Percentiles rank a stretch among this genome's conserved stretches.
Evolutionary conservation across 2,888 invertebrate genomes (phyloP).

Genomic region (Apodemia mormo): DNA sequence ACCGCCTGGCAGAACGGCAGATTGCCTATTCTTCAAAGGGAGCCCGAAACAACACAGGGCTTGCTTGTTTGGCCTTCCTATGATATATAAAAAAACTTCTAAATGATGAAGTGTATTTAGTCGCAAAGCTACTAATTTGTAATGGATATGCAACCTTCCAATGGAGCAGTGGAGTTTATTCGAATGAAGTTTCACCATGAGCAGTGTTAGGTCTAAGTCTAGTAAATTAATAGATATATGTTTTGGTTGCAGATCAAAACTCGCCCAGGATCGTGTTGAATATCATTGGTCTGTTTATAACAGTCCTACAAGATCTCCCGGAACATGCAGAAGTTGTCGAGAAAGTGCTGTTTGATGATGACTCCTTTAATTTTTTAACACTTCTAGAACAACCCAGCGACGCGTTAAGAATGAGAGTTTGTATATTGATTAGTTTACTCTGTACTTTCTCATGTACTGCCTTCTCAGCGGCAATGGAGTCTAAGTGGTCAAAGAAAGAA

Average conservation of each 20-base stretch:
- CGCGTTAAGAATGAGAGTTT: constrained; percentile 83
- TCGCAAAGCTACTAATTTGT: no score
- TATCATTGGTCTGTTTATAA: constrained; percentile 87
- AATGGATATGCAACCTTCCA: no score
- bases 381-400: constrained; percentile 82
- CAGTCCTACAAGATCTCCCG: constrained; percentile 87
- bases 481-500: constrained; percentile 83
- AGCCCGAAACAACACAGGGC: no score
- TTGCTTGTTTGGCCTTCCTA: no score
- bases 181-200: background rate
- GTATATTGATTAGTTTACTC: constrained; percentile 86
- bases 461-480: constrained; percentile 78
- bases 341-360: constrained; percentile 83
- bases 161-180: no score
- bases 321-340: constrained; percentile 90
- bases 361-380: constrained; percentile 73
- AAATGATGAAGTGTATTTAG: no score
- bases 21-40: no score
- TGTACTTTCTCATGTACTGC: constrained; percentile 86
- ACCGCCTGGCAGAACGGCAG: no score
- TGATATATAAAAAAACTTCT: no score
- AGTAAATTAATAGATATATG: background rate
- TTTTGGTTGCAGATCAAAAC: constrained; percentile 67
- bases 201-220: no score
- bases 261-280: constrained; percentile 85